phyloP scores from a whole-genome alignment of 2,113 vertebrate species.

The Thryonomys swinderianus region DNA sequence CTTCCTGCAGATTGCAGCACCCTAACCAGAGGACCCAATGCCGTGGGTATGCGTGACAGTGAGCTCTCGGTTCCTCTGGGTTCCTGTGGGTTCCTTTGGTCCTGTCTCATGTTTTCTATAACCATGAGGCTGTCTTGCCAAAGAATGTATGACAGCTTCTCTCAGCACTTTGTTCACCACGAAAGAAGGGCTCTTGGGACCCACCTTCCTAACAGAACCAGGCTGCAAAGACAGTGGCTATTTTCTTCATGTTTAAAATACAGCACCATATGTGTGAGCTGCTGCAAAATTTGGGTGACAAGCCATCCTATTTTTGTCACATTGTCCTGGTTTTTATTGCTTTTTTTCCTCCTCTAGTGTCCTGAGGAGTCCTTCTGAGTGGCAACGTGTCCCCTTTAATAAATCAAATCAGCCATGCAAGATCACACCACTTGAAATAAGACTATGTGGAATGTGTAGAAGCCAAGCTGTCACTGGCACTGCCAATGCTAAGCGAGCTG shows the following conservation, averaged over 20 bases:
- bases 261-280: constrained; percentile 59
- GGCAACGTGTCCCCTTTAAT: constrained; percentile 52
- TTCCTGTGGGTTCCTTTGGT: not conserved
- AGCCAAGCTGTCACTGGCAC: not conserved
- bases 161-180: not conserved
- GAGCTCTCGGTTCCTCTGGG: not conserved
- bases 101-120: not conserved
- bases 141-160: not conserved
- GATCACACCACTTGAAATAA: constrained; percentile 47
- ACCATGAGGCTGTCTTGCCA: not conserved
- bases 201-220: not conserved
- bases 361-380: constrained; percentile 72
- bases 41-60: not conserved
- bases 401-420: constrained; percentile 42
- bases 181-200: constrained; percentile 24
- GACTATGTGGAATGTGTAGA: not conserved
- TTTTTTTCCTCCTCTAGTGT: not conserved
- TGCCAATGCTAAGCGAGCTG: not conserved
- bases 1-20: not conserved
- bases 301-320: constrained; percentile 76
- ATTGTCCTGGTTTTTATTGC: constrained; percentile 60
- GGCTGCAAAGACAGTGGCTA: constrained; percentile 57
- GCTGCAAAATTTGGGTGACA: constrained; percentile 69
- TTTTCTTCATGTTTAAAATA: constrained; percentile 76
- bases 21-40: fast-evolving